Conservation (phyloP, 2,888 invertebrate species). For the Graphium colonna region DNA sequence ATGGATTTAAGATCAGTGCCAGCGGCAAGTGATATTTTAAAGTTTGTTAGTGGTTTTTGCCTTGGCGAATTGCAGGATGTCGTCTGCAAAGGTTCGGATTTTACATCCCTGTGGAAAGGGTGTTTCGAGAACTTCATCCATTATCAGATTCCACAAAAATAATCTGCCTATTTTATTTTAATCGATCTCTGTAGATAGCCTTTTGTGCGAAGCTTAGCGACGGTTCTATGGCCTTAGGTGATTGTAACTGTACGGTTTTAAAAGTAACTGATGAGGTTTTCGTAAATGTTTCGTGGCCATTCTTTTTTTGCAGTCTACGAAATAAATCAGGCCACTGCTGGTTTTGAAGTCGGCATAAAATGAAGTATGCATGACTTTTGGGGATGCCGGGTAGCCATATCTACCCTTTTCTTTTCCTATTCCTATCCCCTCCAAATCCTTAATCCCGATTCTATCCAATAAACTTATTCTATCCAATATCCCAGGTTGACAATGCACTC, state of each 20-base stretch:
- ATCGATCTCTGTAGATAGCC: neutral
- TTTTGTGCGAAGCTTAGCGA: neutral
- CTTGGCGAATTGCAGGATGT: too few relatives aligned
- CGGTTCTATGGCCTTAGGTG: neutral
- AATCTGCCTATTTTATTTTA: neutral
- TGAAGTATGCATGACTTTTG: too few relatives aligned
- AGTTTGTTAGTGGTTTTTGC: too few relatives aligned
- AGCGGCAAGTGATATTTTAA: too few relatives aligned
- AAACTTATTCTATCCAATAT: too few relatives aligned
- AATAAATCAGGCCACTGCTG: conserved; percentile 21
- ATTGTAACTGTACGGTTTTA: neutral
- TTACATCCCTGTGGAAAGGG: neutral
- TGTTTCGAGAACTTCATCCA: neutral
- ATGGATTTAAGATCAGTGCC: too few relatives aligned
- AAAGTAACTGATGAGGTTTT: neutral
- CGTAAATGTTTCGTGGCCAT: conserved; percentile 2
- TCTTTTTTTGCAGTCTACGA: conserved; percentile 2
- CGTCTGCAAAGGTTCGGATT: conserved; percentile 16
- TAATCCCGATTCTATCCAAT: too few relatives aligned
- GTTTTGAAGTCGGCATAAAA: too few relatives aligned
- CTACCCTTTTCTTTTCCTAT: too few relatives aligned
- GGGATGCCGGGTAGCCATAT: too few relatives aligned
- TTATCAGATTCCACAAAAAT: neutral
- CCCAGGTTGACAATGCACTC: too few relatives aligned
- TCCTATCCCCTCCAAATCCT: too few relatives aligned